A percentile compares a stretch with the other conserved stretches of the same genome.
phyloP scores from a whole-genome alignment of 2,888 invertebrate genomes.

The Pollenia griseotomentosa region DNA sequence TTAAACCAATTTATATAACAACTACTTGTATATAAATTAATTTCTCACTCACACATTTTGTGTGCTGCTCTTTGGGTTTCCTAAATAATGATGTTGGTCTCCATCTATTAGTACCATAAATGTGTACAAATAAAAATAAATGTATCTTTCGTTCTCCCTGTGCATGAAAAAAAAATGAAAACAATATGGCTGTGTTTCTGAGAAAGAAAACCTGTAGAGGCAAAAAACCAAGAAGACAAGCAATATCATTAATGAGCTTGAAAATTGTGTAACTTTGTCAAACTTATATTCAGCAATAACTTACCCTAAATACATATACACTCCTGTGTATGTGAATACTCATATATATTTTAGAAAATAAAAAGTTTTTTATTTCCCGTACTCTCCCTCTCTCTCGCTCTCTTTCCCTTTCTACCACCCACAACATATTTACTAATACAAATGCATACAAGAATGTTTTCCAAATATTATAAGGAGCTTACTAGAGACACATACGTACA shows the following conservation, averaged over 20 bases:
- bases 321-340: not conserved
- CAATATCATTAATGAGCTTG: slow-evolving; percentile 72
- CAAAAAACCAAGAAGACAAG: slow-evolving; percentile 52
- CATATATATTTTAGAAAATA: slow-evolving; percentile 9
- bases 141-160: too few relatives aligned
- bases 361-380: slow-evolving; percentile 28
- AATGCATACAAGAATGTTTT: slow-evolving; percentile 30
- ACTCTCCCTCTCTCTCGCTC: not conserved
- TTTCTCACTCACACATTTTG: too few relatives aligned
- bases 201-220: slow-evolving; percentile 26
- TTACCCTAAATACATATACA: slow-evolving; percentile 20
- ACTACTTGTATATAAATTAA: too few relatives aligned
- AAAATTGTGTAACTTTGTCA: slow-evolving; percentile 73
- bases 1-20: too few relatives aligned
- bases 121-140: too few relatives aligned
- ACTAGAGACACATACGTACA: not conserved
- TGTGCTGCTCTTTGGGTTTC: too few relatives aligned
- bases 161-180: too few relatives aligned
- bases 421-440: not conserved
- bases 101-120: too few relatives aligned
- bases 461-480: slow-evolving; percentile 36
- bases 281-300: slow-evolving; percentile 60
- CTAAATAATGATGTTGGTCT: too few relatives aligned
- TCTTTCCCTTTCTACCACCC: not conserved
- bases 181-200: not conserved